Evolutionary conservation across 2,113 vertebrate species (phyloP).

Genomic region (Toxotes jaculatrix): DNA sequence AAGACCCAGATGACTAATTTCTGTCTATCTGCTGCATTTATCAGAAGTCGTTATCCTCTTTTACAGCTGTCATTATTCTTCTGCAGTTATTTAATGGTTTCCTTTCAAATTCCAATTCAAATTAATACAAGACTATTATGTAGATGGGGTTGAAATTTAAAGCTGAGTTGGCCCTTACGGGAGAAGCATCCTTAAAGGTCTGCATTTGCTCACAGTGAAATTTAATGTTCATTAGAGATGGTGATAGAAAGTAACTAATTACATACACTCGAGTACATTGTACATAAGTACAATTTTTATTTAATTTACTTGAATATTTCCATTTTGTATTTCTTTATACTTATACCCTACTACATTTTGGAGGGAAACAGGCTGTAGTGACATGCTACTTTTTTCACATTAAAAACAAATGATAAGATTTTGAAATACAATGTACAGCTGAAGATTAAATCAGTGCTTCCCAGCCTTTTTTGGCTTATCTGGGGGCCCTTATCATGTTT

Average conservation of each 20-base stretch:
- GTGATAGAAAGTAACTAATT: too few species aligned
- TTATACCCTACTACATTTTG: neutral
- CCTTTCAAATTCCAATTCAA: conserved; percentile 35
- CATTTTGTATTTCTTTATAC: neutral
- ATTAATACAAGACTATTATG: conserved; percentile 44
- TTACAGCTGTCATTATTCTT: conserved; percentile 45
- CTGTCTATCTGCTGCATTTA: conserved; percentile 43
- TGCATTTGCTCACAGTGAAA: too few species aligned
- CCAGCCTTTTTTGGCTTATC: neutral
- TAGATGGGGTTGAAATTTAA: conserved; percentile 32
- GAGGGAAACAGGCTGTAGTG: neutral
- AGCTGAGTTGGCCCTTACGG: conserved; percentile 8
- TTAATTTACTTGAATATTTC: neutral
- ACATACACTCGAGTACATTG: too few species aligned
- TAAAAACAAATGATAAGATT: neutral
- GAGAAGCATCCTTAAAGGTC: too few species aligned
- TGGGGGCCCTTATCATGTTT: neutral
- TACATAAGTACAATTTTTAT: neutral
- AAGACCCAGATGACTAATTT: conserved; percentile 33
- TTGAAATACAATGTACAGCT: neutral
- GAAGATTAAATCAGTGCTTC: neutral
- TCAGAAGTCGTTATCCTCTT: conserved; percentile 37
- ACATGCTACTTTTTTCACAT: neutral
- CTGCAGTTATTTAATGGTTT: conserved; percentile 36
- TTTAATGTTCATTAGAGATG: too few species aligned